Evolutionary conservation across 2,888 invertebrate genomes (phyloP), one percentile per base, ranked within the genome.

Genomic region (Ashinkailepas kermadecensis): DNA sequence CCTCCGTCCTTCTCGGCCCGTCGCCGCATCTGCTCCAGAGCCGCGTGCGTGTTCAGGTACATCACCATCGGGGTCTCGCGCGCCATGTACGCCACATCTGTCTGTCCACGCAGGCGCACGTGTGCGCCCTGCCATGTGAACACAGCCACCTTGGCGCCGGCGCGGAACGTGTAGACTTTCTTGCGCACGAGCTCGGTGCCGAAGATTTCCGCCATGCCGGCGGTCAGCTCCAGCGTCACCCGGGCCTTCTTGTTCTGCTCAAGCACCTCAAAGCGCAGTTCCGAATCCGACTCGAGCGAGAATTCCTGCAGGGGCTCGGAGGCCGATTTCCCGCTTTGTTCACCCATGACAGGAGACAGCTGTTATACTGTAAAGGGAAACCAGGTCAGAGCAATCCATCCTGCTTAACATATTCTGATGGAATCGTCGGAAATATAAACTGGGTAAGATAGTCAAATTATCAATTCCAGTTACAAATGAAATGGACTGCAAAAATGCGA

Each of bases 61-160:
- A 97, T 92, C 13, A 93, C 92, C 97, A 97, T 98, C 0, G 98
- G 98, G 0, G 99, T 99, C 87, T 98, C 97, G 87, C 95, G 96
- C 0, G 98, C 95, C 0, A 96, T 91, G 87, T 99, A 99, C 84
- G 94, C 95, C 57, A 96, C 96, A 88, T 97, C 97, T 1, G 96
- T 94, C 87, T 92, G 93, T 2, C 98, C 99, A 83, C 91, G 90
- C 18, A 98, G 88, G 88, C 95, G 94, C 0, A 99, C 88, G 0
- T 91, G 91, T 86, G 98, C 98, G 1, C 97, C 97, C 86, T 97
- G 96, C 93, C 95, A 99, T 2, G 98, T 96, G 86, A 94, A 99
- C 25, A 99, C 93, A 0, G 98, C 98, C 13, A 97, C 93, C 89
- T 99, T 98, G 3, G 97, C 94, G 0, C 97, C 96, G 7, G 94